These are phyloP conservation scores for Cephalopholis sonnerati DNA, from an alignment of 2,113 vertebrate species.

Conservation along the genomic window DNA sequence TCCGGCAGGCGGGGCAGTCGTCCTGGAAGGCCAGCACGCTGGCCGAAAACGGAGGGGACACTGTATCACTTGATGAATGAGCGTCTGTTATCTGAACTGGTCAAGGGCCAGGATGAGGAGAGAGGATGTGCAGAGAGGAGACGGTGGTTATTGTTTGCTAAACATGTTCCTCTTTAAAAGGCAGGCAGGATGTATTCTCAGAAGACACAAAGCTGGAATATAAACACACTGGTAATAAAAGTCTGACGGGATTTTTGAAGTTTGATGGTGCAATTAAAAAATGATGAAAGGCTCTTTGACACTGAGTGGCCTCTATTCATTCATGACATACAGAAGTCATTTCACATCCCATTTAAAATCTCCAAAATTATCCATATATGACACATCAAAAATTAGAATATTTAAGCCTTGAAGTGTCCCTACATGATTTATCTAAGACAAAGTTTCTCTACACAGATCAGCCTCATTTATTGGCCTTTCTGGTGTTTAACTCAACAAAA, in stretches of 20 bases:
- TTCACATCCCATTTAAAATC: background rate
- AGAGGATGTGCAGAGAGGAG: conserved; percentile 51
- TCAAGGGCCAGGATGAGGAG: conserved; percentile 43
- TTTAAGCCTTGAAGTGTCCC: background rate
- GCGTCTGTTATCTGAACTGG: conserved; percentile 44
- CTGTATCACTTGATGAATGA: conserved; percentile 45
- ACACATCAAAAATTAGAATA: background rate
- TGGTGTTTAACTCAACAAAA: background rate
- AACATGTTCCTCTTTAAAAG: conserved; percentile 37
- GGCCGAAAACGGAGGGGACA: background rate
- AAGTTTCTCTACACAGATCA: background rate
- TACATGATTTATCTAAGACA: background rate
- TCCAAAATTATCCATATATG: background rate
- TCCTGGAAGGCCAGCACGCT: background rate
- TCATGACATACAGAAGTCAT: background rate
- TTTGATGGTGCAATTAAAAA: background rate
- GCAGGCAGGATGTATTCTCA: conserved; percentile 43
- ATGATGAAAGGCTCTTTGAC: background rate
- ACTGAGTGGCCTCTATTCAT: background rate
- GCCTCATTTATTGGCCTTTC: background rate
- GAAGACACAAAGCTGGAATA: background rate
- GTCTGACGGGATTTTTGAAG: background rate
- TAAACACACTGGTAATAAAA: conserved; percentile 7
- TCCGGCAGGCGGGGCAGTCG: background rate
- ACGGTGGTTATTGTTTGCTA: conserved; percentile 31